Base-by-base conservation (phyloP, 2,888 invertebrate species). In the Unio pictorum region DNA sequence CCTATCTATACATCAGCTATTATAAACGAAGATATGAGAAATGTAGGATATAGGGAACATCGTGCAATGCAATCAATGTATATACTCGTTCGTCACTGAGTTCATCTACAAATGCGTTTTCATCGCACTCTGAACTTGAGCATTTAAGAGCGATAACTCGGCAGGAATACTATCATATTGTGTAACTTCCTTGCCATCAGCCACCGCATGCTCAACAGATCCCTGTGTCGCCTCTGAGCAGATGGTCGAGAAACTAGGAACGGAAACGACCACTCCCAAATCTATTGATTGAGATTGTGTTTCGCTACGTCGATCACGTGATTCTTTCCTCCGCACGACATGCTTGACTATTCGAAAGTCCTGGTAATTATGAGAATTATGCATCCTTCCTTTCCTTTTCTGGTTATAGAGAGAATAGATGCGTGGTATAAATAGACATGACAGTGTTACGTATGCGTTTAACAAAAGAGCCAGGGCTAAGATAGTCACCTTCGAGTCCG, bases 351-450 rank as follows among this genome's bases (percentile, higher is more conserved):
- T 75, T 61, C 71, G 60, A 59, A 75, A 75, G 63, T 75, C 75
- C 23, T 71, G 73, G 28, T 75, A 73, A 54, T 73, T 62, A 55
- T 73, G 67, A 2, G 62, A 23, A 56, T 28, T 64, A 54, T 55
- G 61, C n/a, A 73, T 64, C 45, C 69, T 67, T 4, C 57, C 58
- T 45, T 69, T 65, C 26, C 68, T 69, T 1, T 72, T 54, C 26
- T 66, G 72, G 54, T 66, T 68, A 45, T 81, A 83, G 15, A 83
- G 74, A 6, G 83, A 80, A 71, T 82, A 74, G 17, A 87, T 75
- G 56, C 84, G 81, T 20, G 86, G 85, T 56, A 84, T 59, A 69
- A 85, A 87, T 17, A 87, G 74, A 71, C 84, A 84, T 54, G 81
- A 66, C 18, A 86, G 63, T 28, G 75, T 80, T 1, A 86, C 84